Base-by-base conservation (phyloP, 1,140 invertebrate genomes). In the Drosophila quadrilineata region DNA sequence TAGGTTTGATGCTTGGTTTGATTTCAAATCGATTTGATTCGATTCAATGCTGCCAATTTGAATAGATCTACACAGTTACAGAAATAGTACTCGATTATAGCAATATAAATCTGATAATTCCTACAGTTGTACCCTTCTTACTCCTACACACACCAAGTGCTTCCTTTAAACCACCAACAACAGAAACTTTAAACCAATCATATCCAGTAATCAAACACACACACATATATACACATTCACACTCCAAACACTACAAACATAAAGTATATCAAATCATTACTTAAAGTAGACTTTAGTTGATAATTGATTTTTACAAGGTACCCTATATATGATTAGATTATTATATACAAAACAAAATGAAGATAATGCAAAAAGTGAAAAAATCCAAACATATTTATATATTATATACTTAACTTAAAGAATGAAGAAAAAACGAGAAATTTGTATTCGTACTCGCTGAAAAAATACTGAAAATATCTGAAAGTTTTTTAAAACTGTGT, bases 211-310 rank as follows among this genome's bases (percentile, higher is more conserved):
- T 43, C 41, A 72, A 33, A 71, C 60, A 63, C 49, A 52, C 48
- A 48, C 24, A 57, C 38, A 56, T n/a, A 62, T 6, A 59, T 50
- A 22, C 3, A 57, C 16, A 60, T n/a, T 57, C 29, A 57, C 17
- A 40, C 28, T 28, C n/a, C 24, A 40, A 21, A 43, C 29, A 63
- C 4, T n/a, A 59, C 46, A 48, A 46, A 58, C 58, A 72, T 26
- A 58, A 69, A 59, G 59, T 75, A 63, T 80, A 80, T 75, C 60
- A 79, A 67, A 75, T 68, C 36, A 71, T 80, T 80, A 82, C 75
- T 82, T 75, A 75, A 80, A 82, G 71, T 82, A 75, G 76, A 52
- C 59, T 26, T 53, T 82, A 80, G 76, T 82, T 80, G 68, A 59
- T 67, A 66, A 72, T 70, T 80, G 75, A 58, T 79, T 79, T n/a